Evolutionary conservation across 2,113 vertebrate species (phyloP), one percentile per base, ranked within the genome.

Genomic region (Sula dactylatra): DNA sequence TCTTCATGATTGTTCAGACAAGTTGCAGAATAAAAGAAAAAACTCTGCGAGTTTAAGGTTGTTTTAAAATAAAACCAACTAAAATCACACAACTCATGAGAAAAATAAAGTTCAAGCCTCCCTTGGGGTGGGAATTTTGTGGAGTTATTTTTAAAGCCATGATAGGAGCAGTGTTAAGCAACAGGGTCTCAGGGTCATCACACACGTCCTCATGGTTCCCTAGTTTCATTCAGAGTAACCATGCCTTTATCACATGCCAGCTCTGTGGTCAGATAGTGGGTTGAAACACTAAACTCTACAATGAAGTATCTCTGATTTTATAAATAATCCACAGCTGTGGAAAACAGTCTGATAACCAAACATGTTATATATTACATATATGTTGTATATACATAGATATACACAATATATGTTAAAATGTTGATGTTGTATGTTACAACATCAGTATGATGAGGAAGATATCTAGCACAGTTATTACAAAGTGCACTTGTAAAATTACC

Each of bases 131-230:
- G 62, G 78, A 89, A 65, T 88, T 73, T 86, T 77, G 38, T 61
- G n/a, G 31, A 93, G 58, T 31, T 97, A 90, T 96, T 97, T 97
- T 91, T 94, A 83, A 88, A 87, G 38, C 54, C 70, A 45, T 77
- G 62, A 58, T 66, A 88, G 38, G 13, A 84, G 40, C 34, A 64
- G 13, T 29, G 69, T 40, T 86, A 84, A 80, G 50, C 3, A 3
- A 66, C 83, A 82, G 80, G 49, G 61, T 79, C 74, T 70, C 4
- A 1, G 11, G 78, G 81, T 87, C 65, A 79, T 87, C 34, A 17
- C 49, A 77, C n/a, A 61, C 5, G 0, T 66, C 74, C 54, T 84
- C 69, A 38, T n/a, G 38, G 70, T 77, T 78, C 49, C 10, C 8
- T 16, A 49, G 24, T 55, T 94, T 69, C 62, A 62, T 50, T 87